Conservation (phyloP, 2,113 vertebrate genomes). For the Athene noctua region DNA sequence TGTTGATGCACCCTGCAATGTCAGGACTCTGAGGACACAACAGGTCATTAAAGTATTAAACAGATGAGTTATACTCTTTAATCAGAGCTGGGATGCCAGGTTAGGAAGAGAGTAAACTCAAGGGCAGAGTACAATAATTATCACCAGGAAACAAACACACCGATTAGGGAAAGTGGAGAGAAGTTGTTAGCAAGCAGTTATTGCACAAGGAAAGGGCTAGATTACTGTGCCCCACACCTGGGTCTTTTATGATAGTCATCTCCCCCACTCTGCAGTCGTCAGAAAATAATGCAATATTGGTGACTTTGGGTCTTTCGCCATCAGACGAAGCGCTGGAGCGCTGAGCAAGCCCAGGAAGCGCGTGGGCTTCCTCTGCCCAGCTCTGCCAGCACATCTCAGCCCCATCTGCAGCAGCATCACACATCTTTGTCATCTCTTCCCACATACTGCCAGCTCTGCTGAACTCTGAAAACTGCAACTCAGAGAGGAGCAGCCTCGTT, state of each 20-base stretch:
- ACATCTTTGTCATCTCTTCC: not conserved
- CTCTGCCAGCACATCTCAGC: not conserved
- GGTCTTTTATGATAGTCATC: not conserved
- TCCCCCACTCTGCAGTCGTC: fast-evolving
- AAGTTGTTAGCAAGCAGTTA: conserved; percentile 5
- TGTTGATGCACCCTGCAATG: conserved; percentile 51
- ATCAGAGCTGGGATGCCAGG: conserved; percentile 38
- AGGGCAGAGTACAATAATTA: conserved; percentile 48
- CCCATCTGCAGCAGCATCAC: not conserved
- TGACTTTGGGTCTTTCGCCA: not conserved
- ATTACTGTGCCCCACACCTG: not conserved
- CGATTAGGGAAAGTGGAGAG: not conserved
- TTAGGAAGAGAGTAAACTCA: conserved; percentile 32
- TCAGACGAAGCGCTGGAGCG: not conserved
- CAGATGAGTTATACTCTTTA: conserved; percentile 58
- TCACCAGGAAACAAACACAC: conserved; percentile 43
- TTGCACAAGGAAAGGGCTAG: conserved; percentile 9
- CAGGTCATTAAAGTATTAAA: conserved; percentile 60
- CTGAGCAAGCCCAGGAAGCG: not conserved
- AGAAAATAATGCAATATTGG: not conserved
- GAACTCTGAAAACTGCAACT: not conserved
- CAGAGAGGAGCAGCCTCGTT: not conserved
- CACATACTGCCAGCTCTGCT: not conserved
- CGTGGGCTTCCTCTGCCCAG: not conserved
- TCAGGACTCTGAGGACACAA: conserved; percentile 49